Evolutionary conservation across 23 tunicate species (phyloP).

Genomic region (Trididemnum miniatum): DNA sequence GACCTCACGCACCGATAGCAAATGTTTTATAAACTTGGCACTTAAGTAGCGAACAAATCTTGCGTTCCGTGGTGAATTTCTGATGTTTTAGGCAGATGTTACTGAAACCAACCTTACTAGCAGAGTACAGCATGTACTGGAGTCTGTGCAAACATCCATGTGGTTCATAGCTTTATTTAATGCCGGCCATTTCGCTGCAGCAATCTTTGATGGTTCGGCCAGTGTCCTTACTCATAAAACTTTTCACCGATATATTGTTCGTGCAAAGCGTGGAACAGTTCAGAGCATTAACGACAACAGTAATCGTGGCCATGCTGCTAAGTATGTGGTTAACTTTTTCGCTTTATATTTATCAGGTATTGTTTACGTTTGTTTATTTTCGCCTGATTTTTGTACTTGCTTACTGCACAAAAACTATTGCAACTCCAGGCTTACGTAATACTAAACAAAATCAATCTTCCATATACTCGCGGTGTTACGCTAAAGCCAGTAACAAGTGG

Average conservation of each 20-base stretch:
- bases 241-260: conserved; percentile 81
- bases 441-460: too few relatives aligned
- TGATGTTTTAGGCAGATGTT: conserved; percentile 3
- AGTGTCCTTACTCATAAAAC: conserved; percentile 67
- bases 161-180: conserved; percentile 67
- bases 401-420: too few relatives aligned
- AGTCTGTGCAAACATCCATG: background rate
- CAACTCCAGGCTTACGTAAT: too few relatives aligned
- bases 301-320: conserved; percentile 40
- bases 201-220: conserved; percentile 56
- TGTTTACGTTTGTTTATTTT: too few relatives aligned
- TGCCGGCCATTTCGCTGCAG: conserved; percentile 92
- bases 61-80: background rate
- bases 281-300: conserved; percentile 66
- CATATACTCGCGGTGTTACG: too few relatives aligned
- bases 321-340: too few relatives aligned
- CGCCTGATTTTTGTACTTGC: too few relatives aligned
- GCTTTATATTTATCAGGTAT: too few relatives aligned
- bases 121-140: background rate
- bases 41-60: too few relatives aligned
- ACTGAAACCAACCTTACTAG: background rate
- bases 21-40: too few relatives aligned
- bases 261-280: conserved; percentile 93
- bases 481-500: too few relatives aligned
- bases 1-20: too few relatives aligned